Base-by-base conservation (phyloP, 1,140 invertebrate species). In the Mercenaria mercenaria region DNA sequence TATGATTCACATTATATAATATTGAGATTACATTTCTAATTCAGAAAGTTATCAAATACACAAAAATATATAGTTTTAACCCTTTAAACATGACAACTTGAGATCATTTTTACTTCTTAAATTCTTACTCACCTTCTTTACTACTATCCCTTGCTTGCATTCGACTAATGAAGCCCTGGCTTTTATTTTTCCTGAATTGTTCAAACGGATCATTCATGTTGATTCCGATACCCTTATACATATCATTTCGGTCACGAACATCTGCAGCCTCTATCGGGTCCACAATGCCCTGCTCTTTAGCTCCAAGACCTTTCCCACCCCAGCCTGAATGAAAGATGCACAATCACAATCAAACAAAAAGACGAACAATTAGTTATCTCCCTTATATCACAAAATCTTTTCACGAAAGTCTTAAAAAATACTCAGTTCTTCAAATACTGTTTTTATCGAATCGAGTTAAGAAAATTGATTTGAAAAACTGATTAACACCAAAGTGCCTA, bases 171-270 rank as follows among this genome's bases (percentile, higher is more conserved):
- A 99, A 99, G 69, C 98, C 98, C 93, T 99, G 98, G 74, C 98
- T 98, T 96, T 99, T 99, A 95, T 98, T 99, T 96, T 99, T 99
- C 85, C 99, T 97, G 96, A 99, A 99, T 95, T 98, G 98, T 96
- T 99, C 99, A 95, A 99, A 99, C 0, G 99, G 99, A 87, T 99
- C 96, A 95, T 98, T 98, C 85, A 98, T 97, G 69, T 94, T 92
- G n/a, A 96, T 92, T 59, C 99, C 99, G 69, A 99, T 97, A 91
- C 98, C 98, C 97, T 98, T 99, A 95, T 98, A 99, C 96, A 98
- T 97, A 95, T 99, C 98, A 87, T 97, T 97, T 90, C 97, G 97
- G 94, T 99, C 99, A n/a, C 99, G 96, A 52, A 99, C 98, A 94
- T 99, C 98, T 50, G 98, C 99, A 0, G 98, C 98, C 52, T 98